Base-by-base conservation (phyloP, 2,888 invertebrate genomes). In the Uloborus plumipes region DNA sequence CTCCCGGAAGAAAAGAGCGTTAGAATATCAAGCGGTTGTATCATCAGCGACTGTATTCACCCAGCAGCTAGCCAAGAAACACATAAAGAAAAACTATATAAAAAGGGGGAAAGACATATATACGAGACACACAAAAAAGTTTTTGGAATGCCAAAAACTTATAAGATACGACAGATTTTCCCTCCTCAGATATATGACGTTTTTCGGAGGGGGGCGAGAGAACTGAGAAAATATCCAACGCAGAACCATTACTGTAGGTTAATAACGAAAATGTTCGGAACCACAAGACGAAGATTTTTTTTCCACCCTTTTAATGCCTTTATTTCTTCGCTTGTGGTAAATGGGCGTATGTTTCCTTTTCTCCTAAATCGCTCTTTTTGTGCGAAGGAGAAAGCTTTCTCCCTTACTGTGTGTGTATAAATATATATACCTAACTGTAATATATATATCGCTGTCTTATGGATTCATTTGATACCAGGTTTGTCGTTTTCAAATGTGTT, bases 61-160 rank as follows among this genome's bases (percentile, higher is more conserved):
- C 47, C 15, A 14, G 13, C 51, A n/a, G 31, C 26, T 59, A 14
- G 39, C 22, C 64, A 67, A 79, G 70, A 59, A 76, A 77, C 64
- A 80, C 70, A 80, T 64, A 64, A 64, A 64, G 49, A 50, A 80
- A 74, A 78, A 71, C n/a, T 65, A 49, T 66, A 78, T 71, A 71
- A 64, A 61, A 67, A 50, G 66, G 47, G 51, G 39, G 59, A 26
- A 39, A 51, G 20, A n/a, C 14, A 51, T 74, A 59, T 61, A 73
- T 53, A 64, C 20, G 62, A 50, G 22, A 55, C 64, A 58, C 61
- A 80, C 72, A 66, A 65, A 78, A 70, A 69, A 73, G 67, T 73
- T 80, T 79, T 80, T 80, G 80, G 80, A 80, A 80, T 80, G 80
- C 80, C 80, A 80, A 80, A 80, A 80, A 80, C 80, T 80, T 80